Evolutionary conservation across 2,888 invertebrate genomes (phyloP), one percentile per base, ranked within the genome.

Genomic region (Aproaerema taeniolella): DNA sequence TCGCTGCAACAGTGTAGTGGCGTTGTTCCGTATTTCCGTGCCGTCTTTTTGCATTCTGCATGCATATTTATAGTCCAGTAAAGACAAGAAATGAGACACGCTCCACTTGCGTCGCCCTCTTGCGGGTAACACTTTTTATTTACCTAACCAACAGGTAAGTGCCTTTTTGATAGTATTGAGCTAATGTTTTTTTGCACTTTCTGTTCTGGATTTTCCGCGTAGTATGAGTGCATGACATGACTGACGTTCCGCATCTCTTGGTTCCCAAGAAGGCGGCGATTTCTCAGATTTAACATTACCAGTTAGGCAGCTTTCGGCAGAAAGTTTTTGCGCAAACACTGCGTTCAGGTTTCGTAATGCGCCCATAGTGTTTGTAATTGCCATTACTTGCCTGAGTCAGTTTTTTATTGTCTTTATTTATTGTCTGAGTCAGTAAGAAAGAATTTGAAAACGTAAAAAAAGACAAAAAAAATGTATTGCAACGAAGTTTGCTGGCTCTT

Each of bases 221-320:
- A 58, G 49, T 49, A 15, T 16, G 15, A 11, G 8, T 31, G 43
- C 45, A 48, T 20, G 32, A 41, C 26, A 39, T 28, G 31, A 39
- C 20, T 36, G 42, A 39, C 39, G 35, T 35, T 39, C 50, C 56
- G 50, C 55, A 44, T 59, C 44, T 63, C 60, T 61, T 49, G 57
- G 53, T 61, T 60, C 79, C 75, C 50, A 65, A 78, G 51, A 82
- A 67, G 80, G 76, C 55, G 53, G 42, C 52, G 75, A 70, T 78
- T 79, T 77, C 72, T 72, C 79, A 70, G 66, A 67, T 79, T 75
- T 69, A 73, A 61, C 67, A 67, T 65, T 65, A 80, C 85, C 76
- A 67, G 83, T 81, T 62, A 49, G 56, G 58, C 65, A 51, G 70
- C 73, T 79, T 80, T 81, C 67, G 73, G 72, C 72, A 67, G 72